These are phyloP conservation scores for Xenops minutus DNA, from an alignment of 2,797 vertebrate species.

Conservation along the genomic window DNA sequence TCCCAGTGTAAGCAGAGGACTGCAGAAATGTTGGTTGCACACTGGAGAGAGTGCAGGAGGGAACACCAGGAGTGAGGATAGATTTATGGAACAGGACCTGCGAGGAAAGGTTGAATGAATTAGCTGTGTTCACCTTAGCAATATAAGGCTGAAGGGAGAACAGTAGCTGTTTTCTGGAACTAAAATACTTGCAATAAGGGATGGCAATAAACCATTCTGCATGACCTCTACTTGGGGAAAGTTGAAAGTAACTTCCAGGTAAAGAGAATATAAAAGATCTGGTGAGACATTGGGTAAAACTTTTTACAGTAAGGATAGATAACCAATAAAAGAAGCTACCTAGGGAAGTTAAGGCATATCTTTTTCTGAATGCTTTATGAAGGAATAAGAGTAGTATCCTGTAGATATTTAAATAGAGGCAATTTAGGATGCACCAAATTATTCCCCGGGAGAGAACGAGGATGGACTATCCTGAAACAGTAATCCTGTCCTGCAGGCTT, in stretches of 20 bases:
- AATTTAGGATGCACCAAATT: neutral
- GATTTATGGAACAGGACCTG: neutral
- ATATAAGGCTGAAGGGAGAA: neutral
- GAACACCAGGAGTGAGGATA: neutral
- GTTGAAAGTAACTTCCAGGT: neutral
- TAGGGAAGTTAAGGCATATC: neutral
- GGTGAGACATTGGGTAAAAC: neutral
- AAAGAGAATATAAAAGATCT: neutral
- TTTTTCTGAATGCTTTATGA: neutral
- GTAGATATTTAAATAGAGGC: neutral
- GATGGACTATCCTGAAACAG: neutral
- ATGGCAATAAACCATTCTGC: neutral
- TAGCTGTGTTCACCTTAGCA: neutral
- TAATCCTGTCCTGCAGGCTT: neutral
- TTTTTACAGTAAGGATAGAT: neutral
- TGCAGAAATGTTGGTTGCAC: neutral
- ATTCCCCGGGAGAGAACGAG: neutral
- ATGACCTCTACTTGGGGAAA: neutral
- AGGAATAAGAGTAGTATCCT: neutral
- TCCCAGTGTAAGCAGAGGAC: neutral
- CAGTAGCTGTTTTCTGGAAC: neutral
- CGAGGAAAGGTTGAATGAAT: neutral
- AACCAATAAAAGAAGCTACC: neutral
- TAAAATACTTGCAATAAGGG: neutral
- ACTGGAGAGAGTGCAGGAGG: neutral